Evolutionary conservation across 1,140 invertebrate genomes (phyloP), one percentile per base, ranked within the genome.

Genomic region (Leptopilina clavipes): DNA sequence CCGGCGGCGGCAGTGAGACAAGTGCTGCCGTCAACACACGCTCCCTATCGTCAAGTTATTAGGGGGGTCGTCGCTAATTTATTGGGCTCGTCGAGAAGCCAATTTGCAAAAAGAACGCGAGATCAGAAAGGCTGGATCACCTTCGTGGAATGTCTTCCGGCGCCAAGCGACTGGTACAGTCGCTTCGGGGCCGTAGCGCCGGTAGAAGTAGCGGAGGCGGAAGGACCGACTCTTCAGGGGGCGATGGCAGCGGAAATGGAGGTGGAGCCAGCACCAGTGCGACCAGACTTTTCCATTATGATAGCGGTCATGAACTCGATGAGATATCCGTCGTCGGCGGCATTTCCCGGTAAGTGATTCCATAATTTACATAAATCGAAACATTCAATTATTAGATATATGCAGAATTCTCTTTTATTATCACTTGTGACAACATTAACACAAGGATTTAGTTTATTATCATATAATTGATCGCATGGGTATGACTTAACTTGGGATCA

Each of bases 281-380:
- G 9, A 90, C 89, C 37, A 87, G 87, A 71, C 84, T 90, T 48
- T 90, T 85, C 59, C 86, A 89, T 75, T 90, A 89, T 79, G 93
- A 92, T 81, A 92, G 91, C 78, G 92, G 92, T 74, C 93, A 95
- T 89, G 94, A 95, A 83, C 90, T 95, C 70, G 94, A 95, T 81
- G 94, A 95, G 89, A 95, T 96, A 82, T 94, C 95, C 43, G 93
- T 96, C 77, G 94, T 95, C 70, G 93, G 59, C 14, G 59, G 59
- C 12, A 65, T 65, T 31, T 65, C 59, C 1, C 25, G 92, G 91
- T 77, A 92, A 65, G 59, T 3, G 14, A 12, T 65, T 59, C n/a
- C n/a, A 25, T 14, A 1, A 12, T 59, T 31, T 52, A 31, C 25
- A 31, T 31, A 31, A 31, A 31, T 31, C 25, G 1, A 31, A 31